Percentiles rank a stretch among this genome's conserved stretches.
phyloP scores from a whole-genome alignment of 37 sponge, comb jelly and placozoan species.

The Cliona cf. orientalis region DNA sequence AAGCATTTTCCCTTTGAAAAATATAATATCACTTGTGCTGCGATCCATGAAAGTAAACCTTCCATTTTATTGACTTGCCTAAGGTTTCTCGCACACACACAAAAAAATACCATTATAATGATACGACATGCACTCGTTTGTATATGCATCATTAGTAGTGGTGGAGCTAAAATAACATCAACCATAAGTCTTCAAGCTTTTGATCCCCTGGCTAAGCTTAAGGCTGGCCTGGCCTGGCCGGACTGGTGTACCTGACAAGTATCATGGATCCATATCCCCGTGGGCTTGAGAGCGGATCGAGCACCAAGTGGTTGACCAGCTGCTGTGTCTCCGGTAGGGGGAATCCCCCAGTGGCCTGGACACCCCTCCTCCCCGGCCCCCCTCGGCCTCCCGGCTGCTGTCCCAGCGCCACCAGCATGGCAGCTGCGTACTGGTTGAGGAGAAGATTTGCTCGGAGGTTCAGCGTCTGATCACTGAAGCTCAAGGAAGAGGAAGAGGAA shows the following conservation, averaged over 20 bases:
- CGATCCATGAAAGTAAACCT: no score
- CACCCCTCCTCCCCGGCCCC: neutral
- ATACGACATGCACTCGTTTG: no score
- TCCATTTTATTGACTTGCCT: no score
- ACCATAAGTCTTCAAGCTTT: no score
- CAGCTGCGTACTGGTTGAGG: constrained; percentile 58
- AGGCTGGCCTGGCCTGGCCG: neutral
- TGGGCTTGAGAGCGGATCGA: constrained; percentile 49
- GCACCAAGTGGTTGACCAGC: constrained; percentile 61
- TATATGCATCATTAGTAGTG: no score
- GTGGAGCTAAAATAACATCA: no score
- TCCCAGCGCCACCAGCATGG: constrained; percentile 20
- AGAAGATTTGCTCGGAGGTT: constrained; percentile 54
- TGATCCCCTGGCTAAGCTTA: no score
- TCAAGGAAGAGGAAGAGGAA: constrained; percentile 1
- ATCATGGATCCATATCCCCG: constrained; percentile 77
- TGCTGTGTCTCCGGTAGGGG: constrained; percentile 56
- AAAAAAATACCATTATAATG: no score
- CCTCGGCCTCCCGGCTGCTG: neutral
- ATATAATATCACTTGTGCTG: no score
- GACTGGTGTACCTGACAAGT: constrained; percentile 45
- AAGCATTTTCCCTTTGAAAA: no score
- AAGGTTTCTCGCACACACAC: no score
- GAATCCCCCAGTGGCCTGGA: neutral
- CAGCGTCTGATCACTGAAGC: no score